A percentile compares a stretch with the other conserved stretches of the same genome.
Conservation (phyloP, 2,797 vertebrate species). For the Propithecus perrieri region DNA sequence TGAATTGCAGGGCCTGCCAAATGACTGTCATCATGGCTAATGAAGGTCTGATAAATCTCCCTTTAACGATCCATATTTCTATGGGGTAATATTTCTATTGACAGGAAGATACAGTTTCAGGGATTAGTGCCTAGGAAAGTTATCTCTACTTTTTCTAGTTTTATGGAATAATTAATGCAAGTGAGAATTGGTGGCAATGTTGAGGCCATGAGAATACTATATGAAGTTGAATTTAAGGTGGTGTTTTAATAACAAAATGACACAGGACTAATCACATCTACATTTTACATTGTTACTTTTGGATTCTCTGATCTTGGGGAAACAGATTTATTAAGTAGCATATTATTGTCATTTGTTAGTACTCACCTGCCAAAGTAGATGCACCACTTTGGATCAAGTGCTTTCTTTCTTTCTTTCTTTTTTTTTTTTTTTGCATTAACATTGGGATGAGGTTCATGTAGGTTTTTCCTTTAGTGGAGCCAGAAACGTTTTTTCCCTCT, state of each 20-base stretch:
- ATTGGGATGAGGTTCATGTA: not conserved
- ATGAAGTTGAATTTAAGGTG: not conserved
- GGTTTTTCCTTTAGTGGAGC: not conserved
- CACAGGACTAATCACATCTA: not conserved
- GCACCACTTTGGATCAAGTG: not conserved
- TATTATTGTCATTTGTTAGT: not conserved
- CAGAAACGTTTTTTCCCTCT: not conserved
- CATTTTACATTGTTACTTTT: not conserved
- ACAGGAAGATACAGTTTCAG: not conserved
- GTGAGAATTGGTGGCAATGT: not conserved
- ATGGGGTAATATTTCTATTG: accelerated
- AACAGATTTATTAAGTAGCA: not conserved
- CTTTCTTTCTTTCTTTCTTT: not conserved
- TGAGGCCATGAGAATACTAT: not conserved
- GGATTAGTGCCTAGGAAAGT: not conserved
- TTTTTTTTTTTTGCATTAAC: not conserved
- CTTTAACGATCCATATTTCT: not conserved
- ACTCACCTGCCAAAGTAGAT: not conserved
- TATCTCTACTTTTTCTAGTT: not conserved
- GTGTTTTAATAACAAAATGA: not conserved
- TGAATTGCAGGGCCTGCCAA: not conserved
- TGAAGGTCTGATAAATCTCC: not conserved
- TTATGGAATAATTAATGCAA: constrained; percentile 15
- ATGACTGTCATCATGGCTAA: not conserved
- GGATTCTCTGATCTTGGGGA: not conserved